Conservation (phyloP, 2,888 invertebrate species). For the Ferdinandea cuprea region DNA sequence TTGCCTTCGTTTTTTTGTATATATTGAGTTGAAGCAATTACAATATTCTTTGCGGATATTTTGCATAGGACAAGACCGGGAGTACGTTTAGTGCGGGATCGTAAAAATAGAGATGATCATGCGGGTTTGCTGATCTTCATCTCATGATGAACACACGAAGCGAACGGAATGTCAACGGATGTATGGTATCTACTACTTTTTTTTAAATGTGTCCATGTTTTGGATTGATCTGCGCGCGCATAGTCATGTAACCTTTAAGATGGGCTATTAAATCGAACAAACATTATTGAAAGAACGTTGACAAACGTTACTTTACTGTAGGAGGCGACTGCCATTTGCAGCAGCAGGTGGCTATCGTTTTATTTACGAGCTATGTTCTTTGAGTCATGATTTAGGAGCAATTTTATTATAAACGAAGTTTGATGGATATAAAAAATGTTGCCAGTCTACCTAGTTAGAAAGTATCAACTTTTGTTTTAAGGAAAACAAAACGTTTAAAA, state of each 20-base stretch:
- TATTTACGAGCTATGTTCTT: slow-evolving; percentile 38
- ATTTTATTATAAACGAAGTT: background rate
- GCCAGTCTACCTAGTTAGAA: too few species aligned
- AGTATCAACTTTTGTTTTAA: too few species aligned
- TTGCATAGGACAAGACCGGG: slow-evolving; percentile 35
- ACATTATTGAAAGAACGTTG: slow-evolving; percentile 21
- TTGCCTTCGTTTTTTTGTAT: slow-evolving; percentile 12
- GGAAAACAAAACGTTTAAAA: too few species aligned
- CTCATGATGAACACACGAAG: background rate
- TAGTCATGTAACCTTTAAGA: slow-evolving; percentile 16
- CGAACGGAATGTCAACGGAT: slow-evolving; percentile 26
- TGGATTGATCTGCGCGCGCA: background rate
- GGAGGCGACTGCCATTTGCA: background rate
- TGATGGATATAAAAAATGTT: too few species aligned
- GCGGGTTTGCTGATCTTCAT: slow-evolving; percentile 1
- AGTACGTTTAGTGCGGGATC: slow-evolving; percentile 54
- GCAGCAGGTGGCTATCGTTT: slow-evolving; percentile 27
- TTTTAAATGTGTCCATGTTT: background rate
- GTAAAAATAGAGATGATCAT: slow-evolving; percentile 36
- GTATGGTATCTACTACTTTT: background rate
- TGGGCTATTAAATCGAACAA: slow-evolving; percentile 25
- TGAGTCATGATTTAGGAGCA: background rate
- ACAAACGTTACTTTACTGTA: slow-evolving; percentile 19
- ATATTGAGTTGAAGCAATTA: slow-evolving; percentile 8
- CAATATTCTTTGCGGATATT: slow-evolving; percentile 57